Evolutionary conservation across 2,113 vertebrate genomes (phyloP).

Genomic region (Carettochelys insculpta): DNA sequence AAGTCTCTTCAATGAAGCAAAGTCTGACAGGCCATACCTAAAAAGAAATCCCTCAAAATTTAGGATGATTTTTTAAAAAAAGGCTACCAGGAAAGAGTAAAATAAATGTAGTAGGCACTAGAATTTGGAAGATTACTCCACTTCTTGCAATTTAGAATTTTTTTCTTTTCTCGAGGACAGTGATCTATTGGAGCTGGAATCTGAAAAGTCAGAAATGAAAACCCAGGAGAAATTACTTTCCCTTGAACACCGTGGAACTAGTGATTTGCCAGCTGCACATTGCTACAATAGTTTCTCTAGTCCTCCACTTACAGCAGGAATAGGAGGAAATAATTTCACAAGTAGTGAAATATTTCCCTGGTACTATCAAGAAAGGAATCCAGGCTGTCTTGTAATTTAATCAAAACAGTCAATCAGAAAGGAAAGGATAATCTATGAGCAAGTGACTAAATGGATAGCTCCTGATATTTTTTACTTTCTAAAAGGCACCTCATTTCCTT

Average conservation of each 20-base stretch:
- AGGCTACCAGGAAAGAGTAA: background rate
- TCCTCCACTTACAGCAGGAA: background rate
- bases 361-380: background rate
- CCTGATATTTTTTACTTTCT: accelerated
- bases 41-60: background rate
- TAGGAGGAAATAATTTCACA: background rate
- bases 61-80: background rate
- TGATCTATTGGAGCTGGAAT: background rate
- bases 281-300: background rate
- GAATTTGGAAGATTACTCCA: background rate
- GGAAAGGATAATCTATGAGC: background rate
- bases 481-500: background rate
- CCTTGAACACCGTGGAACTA: background rate
- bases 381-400: background rate
- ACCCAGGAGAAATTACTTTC: background rate
- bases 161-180: background rate
- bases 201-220: background rate
- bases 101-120: background rate
- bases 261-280: background rate
- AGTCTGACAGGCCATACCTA: background rate
- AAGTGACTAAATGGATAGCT: background rate
- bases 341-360: background rate
- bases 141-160: background rate
- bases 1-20: background rate
- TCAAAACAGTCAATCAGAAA: background rate